Percentiles rank a stretch among this genome's conserved stretches.
These are phyloP conservation scores for Pedetes capensis DNA, from an alignment of 2,113 vertebrate species.

Conservation along the genomic window DNA sequence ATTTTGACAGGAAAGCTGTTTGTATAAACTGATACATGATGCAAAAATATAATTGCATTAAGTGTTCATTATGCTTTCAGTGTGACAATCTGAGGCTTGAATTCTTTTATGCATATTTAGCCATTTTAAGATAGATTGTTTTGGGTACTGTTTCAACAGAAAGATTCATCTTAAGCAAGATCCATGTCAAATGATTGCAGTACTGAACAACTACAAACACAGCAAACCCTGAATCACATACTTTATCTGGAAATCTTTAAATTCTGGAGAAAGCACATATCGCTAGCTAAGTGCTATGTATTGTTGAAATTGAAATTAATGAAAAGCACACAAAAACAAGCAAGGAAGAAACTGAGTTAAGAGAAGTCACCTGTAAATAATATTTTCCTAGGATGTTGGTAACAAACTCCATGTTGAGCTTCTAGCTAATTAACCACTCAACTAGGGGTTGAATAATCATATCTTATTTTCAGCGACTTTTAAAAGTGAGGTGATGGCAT, in stretches of 20 bases:
- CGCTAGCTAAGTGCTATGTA: constrained; percentile 3
- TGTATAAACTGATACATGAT: constrained; percentile 36
- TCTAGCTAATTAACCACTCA: background rate
- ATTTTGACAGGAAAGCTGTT: constrained; percentile 63
- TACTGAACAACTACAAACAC: background rate
- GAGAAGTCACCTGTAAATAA: background rate
- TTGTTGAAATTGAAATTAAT: constrained; percentile 17
- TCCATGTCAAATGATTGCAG: background rate
- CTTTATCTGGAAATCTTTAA: constrained; percentile 7
- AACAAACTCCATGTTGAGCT: background rate
- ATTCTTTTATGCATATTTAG: constrained; percentile 34
- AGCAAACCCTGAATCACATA: background rate
- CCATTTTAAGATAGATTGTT: constrained; percentile 27
- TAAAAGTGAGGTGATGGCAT: background rate
- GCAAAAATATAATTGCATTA: constrained; percentile 55
- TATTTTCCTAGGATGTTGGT: constrained; percentile 11
- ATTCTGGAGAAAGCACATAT: constrained; percentile 32
- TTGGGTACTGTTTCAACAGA: background rate
- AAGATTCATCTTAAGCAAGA: constrained; percentile 29
- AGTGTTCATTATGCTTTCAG: constrained; percentile 54
- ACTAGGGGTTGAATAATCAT: constrained; percentile 44
- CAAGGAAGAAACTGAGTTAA: constrained; percentile 4
- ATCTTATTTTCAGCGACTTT: background rate
- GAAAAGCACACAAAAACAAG: background rate
- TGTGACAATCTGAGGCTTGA: constrained; percentile 19